A percentile compares a stretch with the other conserved stretches of the same genome.
These are phyloP conservation scores for Lagenorhynchus albirostris DNA, from an alignment of 2,113 vertebrate species.

Conservation along the genomic window DNA sequence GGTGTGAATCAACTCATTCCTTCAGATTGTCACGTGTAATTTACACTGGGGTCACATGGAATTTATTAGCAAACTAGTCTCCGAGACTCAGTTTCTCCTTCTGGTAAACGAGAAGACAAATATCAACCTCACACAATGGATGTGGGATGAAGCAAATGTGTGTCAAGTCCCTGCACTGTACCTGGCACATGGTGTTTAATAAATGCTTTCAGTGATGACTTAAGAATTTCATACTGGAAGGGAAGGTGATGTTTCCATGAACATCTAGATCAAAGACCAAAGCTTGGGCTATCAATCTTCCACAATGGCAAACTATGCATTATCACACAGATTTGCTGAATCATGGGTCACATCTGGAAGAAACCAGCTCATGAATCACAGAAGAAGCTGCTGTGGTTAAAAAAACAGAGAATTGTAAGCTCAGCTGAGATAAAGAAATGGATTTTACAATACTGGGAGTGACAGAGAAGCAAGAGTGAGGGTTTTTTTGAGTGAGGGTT, in stretches of 20 bases:
- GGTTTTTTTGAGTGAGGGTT: neutral
- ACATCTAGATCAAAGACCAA: neutral
- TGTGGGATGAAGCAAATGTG: neutral
- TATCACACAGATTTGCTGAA: neutral
- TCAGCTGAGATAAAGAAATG: neutral
- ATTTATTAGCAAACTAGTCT: neutral
- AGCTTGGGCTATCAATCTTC: neutral
- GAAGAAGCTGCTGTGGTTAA: neutral
- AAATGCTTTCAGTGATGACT: neutral
- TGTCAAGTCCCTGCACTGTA: neutral
- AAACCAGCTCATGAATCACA: neutral
- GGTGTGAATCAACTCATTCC: constrained; percentile 21
- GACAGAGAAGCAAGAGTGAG: neutral
- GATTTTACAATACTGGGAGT: neutral
- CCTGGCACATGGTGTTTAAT: neutral
- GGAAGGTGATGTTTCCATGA: neutral
- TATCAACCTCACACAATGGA: neutral
- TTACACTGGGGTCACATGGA: neutral
- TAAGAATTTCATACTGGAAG: neutral
- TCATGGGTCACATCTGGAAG: neutral
- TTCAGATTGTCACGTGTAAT: neutral
- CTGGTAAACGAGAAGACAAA: neutral
- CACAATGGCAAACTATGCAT: neutral
- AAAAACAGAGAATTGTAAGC: neutral
- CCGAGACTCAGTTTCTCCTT: neutral